These are phyloP conservation scores for Diplodus puntazzo DNA, from an alignment of 2,797 vertebrate species.

Conservation along the genomic window DNA sequence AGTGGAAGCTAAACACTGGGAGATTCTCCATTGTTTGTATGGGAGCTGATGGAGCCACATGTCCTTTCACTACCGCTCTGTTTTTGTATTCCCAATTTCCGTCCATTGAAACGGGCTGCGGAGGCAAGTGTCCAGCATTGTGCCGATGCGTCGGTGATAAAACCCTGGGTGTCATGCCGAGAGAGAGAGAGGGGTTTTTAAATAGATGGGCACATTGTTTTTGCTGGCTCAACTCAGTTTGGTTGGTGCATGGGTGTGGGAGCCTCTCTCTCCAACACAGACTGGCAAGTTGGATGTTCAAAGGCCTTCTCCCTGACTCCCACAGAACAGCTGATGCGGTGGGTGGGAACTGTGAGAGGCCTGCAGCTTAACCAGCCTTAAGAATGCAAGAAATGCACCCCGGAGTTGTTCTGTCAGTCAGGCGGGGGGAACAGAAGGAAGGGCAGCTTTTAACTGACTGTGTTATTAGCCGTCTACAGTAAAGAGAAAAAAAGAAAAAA, in stretches of 20 bases:
- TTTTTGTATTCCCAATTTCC: constrained; percentile 83
- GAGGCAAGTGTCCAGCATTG: constrained; percentile 81
- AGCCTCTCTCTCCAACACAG: neutral
- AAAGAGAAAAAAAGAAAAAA: neutral
- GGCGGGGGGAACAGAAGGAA: constrained; percentile 4
- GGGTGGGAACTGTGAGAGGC: constrained; percentile 28
- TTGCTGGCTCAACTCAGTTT: constrained; percentile 14
- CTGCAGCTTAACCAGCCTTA: constrained; percentile 22
- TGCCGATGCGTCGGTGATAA: constrained; percentile 68
- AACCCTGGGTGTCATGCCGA: constrained; percentile 60
- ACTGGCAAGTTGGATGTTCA: constrained; percentile 21
- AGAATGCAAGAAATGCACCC: constrained; percentile 63
- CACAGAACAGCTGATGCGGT: constrained; percentile 61
- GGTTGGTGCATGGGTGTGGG: constrained; percentile 26
- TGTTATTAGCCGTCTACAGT: constrained; percentile 30
- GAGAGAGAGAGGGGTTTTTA: constrained; percentile 39
- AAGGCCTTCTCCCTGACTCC: constrained; percentile 42
- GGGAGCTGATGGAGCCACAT: constrained; percentile 76
- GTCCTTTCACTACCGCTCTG: constrained; percentile 78
- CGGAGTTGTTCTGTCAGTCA: constrained; percentile 36
- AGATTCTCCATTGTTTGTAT: constrained; percentile 80
- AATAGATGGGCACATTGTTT: constrained; percentile 70
- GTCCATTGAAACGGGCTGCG: constrained; percentile 73
- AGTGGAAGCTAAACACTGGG: constrained; percentile 75
- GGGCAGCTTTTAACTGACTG: constrained; percentile 22